Conservation (phyloP, 2,113 vertebrate genomes). For the Sander vitreus region DNA sequence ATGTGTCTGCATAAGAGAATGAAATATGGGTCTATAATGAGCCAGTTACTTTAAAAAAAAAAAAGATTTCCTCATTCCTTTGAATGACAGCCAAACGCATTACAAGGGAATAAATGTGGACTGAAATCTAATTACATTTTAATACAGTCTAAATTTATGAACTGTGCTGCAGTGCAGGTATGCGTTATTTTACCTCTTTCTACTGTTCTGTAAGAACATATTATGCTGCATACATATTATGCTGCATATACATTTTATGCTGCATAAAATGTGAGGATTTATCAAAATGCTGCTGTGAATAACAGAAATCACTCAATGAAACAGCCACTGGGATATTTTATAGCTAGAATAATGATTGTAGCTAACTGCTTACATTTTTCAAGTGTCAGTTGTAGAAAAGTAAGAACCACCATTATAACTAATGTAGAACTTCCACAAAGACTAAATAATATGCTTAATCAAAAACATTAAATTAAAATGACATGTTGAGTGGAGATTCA, state of each 20-base stretch:
- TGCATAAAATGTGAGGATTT: conserved; percentile 34
- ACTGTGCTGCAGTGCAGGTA: conserved; percentile 36
- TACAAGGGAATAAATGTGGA: conserved; percentile 53
- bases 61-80: conserved; percentile 38
- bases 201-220: conserved; percentile 27
- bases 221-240: neutral
- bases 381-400: neutral
- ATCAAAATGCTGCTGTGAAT: conserved; percentile 36
- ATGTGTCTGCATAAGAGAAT: conserved; percentile 21
- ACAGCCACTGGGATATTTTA: neutral
- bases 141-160: conserved; percentile 57
- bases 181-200: conserved; percentile 27
- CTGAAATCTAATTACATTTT: conserved; percentile 66
- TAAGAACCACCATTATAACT: conserved; percentile 7
- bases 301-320: conserved; percentile 21
- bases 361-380: conserved; percentile 4
- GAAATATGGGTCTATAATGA: conserved; percentile 39
- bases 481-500: conserved; percentile 25
- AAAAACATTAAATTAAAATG: conserved; percentile 29
- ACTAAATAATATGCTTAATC: conserved; percentile 31
- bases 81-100: conserved; percentile 66
- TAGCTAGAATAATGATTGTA: conserved; percentile 17
- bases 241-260: neutral
- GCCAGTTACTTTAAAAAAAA: neutral
- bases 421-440: conserved; percentile 17